Evolutionary conservation across 2,797 vertebrate genomes (phyloP).

Genomic region (Fringilla coelebs): DNA sequence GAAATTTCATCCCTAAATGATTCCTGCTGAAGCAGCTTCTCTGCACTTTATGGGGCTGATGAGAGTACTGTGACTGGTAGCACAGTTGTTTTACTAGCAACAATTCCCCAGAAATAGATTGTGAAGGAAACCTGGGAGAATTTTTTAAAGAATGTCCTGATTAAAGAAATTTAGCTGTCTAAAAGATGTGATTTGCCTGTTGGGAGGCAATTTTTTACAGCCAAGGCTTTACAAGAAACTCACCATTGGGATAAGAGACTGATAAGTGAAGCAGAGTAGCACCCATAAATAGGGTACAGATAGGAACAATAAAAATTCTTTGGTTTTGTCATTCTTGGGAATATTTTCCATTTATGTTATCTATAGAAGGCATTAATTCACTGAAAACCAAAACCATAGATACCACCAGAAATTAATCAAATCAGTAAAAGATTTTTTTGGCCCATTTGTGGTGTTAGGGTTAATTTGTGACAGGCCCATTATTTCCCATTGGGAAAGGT

Average conservation of each 20-base stretch:
- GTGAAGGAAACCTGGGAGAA: neutral
- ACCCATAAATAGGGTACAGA: neutral
- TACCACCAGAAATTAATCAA: neutral
- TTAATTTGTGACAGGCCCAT: neutral
- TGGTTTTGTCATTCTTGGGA: neutral
- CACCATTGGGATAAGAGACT: neutral
- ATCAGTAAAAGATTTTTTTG: neutral
- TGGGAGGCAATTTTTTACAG: neutral
- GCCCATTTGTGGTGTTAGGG: neutral
- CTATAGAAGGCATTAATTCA: neutral
- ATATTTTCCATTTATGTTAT: neutral
- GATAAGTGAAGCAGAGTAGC: neutral
- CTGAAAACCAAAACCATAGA: neutral
- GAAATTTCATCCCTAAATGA: slow-evolving; percentile 14
- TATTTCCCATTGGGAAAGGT: neutral
- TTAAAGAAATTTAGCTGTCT: neutral
- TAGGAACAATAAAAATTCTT: neutral
- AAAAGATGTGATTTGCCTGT: neutral
- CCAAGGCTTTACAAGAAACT: neutral
- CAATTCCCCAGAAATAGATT: neutral
- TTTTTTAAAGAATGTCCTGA: neutral
- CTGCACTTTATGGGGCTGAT: slow-evolving; percentile 34
- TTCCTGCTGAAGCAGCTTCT: slow-evolving; percentile 50
- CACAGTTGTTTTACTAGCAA: neutral
- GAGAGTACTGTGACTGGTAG: slow-evolving; percentile 38